phyloP scores from a whole-genome alignment of 2,113 vertebrate genomes.

The Gymnarchus niloticus region DNA sequence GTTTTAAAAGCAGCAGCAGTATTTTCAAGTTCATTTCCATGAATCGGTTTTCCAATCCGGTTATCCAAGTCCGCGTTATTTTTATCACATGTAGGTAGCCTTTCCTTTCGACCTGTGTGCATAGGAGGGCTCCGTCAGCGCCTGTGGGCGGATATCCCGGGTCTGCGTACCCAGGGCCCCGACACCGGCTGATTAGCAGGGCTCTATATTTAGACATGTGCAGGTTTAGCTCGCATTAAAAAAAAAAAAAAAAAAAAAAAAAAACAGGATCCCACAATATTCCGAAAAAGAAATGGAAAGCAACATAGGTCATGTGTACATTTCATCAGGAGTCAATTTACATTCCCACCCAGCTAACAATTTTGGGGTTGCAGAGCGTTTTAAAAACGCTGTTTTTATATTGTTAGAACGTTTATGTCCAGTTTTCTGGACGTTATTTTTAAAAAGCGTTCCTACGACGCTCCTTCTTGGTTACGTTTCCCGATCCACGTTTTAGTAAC shows the following conservation, averaged over 20 bases:
- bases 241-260: not conserved
- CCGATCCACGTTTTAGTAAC: too few relatives aligned
- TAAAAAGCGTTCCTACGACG: too few relatives aligned
- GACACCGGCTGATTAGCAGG: not conserved
- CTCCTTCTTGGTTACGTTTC: too few relatives aligned
- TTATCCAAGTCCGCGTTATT: not conserved
- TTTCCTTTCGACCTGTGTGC: too few relatives aligned
- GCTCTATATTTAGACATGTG: constrained; percentile 2
- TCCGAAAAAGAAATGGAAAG: not conserved
- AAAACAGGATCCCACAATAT: not conserved
- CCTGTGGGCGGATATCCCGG: constrained; percentile 19
- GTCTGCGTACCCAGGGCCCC: not conserved
- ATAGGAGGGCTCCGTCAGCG: not conserved
- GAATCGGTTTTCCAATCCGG: not conserved
- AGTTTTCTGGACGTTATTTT: too few relatives aligned
- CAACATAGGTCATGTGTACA: not conserved
- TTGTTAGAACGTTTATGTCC: too few relatives aligned
- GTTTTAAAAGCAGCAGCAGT: not conserved
- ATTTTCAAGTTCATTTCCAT: not conserved
- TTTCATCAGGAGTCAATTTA: not conserved
- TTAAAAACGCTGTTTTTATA: too few relatives aligned
- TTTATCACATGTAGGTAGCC: not conserved
- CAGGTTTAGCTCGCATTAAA: not conserved
- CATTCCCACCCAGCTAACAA: not conserved
- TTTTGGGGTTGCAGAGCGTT: too few relatives aligned